phyloP scores from a whole-genome alignment of 2,888 invertebrate species.

The Noctua pronuba region DNA sequence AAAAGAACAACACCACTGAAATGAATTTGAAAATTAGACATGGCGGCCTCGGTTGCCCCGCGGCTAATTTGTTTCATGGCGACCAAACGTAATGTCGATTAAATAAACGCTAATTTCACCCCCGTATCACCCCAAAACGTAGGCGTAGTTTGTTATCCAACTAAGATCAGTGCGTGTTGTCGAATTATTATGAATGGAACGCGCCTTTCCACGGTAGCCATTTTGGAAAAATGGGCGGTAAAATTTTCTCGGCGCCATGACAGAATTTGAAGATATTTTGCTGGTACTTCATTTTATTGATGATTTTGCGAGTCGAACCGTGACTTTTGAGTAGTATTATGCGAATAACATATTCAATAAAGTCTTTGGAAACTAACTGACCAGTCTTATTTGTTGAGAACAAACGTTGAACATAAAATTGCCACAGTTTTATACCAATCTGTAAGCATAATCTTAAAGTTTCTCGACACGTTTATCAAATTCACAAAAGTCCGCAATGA shows the following conservation, averaged over 20 bases:
- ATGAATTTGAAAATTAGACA: conserved; percentile 47
- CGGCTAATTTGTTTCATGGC: conserved; percentile 60
- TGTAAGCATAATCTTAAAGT: conserved; percentile 52
- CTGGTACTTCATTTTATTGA: background rate
- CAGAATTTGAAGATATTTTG: conserved; percentile 12
- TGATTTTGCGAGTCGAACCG: too few species aligned
- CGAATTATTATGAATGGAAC: conserved; percentile 78
- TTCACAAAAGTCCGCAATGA: conserved; percentile 62
- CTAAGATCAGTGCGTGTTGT: conserved; percentile 74
- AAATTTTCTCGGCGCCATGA: conserved; percentile 67
- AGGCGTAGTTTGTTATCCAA: conserved; percentile 70
- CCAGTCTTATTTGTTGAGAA: conserved; percentile 20
- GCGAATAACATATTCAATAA: background rate
- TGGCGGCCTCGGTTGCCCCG: conserved; percentile 42
- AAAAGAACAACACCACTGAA: conserved; percentile 27
- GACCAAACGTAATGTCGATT: conserved; percentile 65
- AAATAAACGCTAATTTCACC: conserved; percentile 69
- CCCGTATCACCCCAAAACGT: conserved; percentile 67
- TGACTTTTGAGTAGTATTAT: background rate
- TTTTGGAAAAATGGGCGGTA: conserved; percentile 76
- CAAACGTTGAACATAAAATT: conserved; percentile 37
- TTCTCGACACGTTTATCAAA: conserved; percentile 59
- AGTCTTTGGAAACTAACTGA: background rate
- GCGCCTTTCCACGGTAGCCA: conserved; percentile 75
- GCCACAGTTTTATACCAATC: conserved; percentile 41